Base-by-base conservation (phyloP, 2,888 invertebrate genomes). In the Hymenopus coronatus region DNA sequence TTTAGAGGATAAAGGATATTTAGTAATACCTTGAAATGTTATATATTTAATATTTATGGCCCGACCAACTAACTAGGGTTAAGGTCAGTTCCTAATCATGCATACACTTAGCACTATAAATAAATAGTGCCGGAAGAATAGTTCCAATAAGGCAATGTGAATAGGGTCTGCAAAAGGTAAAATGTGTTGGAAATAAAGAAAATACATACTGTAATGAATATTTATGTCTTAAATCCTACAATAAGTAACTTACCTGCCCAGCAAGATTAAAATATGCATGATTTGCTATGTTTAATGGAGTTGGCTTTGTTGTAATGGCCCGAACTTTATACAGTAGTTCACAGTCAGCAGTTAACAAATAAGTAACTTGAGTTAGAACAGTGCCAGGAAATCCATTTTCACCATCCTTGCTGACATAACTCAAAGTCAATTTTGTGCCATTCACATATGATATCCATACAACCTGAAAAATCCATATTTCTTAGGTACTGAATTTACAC, bases 311-410 rank as follows among this genome's bases (percentile, higher is more conserved):
- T 3, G 97, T 95, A 4, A 95, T 95, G 28, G 97, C 97, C 90
- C 94, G 95, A 94, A 97, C 97, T 90, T 96, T 95, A 8, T 98
- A 95, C 89, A 95, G 93, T 83, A 99, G 94, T 90, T 96, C 95
- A 92, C 98, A 97, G 90, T 96, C 95, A 40, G 95, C 95, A 8
- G 95, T 96, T 28, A 98, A 94, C 91, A 95, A 95, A 92, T 96
- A 98, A 0, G 94, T 94, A 0, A 87, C 95, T 83, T 96, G 96
- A 0, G 96, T 95, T 91, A 96, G 94, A 14, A 98, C 94, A 83
- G 96, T 95, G 0, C 99, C 99, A 0, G 99, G 99, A 93, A 96
- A 99, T 0, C 98, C 98, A 93, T 98, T 98, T 91, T 97, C 96
- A 20, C 96, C 96, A 91, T 97, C 96, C 8, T 95, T 94, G 86